Evolutionary conservation across 2,113 vertebrate genomes (phyloP).

Genomic region (Corvus hawaiiensis): DNA sequence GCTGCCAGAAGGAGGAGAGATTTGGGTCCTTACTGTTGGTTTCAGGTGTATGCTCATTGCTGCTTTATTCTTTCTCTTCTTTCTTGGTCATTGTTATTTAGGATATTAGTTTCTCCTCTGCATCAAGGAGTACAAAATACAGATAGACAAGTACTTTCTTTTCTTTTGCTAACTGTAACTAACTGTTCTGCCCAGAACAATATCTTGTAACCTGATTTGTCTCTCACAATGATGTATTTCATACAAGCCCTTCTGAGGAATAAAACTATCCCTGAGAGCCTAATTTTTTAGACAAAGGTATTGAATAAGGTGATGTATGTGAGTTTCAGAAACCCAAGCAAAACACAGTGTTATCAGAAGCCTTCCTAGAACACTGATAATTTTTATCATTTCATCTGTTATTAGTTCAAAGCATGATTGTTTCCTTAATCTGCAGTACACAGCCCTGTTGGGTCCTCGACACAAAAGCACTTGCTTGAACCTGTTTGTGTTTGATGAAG

Average conservation of each 20-base stretch:
- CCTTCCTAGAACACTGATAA: background rate
- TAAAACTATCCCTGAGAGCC: background rate
- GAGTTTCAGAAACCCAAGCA: background rate
- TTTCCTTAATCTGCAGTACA: background rate
- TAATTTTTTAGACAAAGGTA: background rate
- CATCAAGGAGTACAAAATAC: background rate
- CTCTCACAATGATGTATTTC: background rate
- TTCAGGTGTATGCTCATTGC: background rate
- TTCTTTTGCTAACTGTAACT: background rate
- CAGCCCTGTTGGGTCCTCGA: accelerated
- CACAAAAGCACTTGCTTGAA: background rate
- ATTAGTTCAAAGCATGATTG: background rate
- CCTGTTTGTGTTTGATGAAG: background rate
- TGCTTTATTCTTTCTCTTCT: background rate
- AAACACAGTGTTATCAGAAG: background rate
- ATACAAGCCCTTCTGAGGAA: background rate
- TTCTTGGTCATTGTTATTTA: background rate
- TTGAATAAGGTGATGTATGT: background rate
- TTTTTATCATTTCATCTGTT: background rate
- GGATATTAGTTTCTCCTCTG: background rate
- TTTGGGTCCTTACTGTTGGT: background rate
- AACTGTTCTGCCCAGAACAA: background rate
- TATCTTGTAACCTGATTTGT: background rate
- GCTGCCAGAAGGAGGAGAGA: background rate
- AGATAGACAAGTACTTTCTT: background rate